Conservation (phyloP, 2,888 invertebrate genomes). For the Limenitis camilla region DNA sequence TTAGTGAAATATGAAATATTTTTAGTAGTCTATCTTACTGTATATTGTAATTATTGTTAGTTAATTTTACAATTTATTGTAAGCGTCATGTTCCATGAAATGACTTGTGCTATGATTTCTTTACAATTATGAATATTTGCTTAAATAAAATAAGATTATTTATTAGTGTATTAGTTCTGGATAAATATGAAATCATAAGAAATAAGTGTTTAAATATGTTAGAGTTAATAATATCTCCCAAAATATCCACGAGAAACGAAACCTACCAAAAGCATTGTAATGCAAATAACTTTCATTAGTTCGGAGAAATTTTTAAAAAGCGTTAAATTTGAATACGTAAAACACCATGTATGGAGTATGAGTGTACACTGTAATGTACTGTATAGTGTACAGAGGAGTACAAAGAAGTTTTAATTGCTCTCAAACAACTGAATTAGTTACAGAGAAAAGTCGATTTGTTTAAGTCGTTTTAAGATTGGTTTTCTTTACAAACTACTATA, state of each 20-base stretch:
- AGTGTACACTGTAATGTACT: no score
- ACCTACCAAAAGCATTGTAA: conserved; percentile 17
- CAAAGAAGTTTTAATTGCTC: conserved; percentile 53
- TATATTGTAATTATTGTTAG: conserved; percentile 3
- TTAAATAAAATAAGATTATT: no score
- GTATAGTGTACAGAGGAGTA: conserved; percentile 33
- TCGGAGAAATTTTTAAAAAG: conserved; percentile 50
- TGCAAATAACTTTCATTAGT: conserved; percentile 33
- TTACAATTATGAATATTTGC: no score
- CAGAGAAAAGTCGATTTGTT: conserved; percentile 57
- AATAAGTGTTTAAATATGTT: neutral
- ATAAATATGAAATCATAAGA: neutral
- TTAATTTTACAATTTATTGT: no score
- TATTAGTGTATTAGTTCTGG: no score
- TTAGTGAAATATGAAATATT: conserved; percentile 8
- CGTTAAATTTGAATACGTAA: conserved; percentile 44
- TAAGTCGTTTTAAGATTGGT: conserved; percentile 25
- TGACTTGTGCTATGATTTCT: no score
- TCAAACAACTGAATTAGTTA: conserved; percentile 57
- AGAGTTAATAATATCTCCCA: no score
- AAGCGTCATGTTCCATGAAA: no score
- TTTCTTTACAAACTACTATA: no score
- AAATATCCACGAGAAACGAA: neutral
- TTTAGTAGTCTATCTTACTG: neutral
- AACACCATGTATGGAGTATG: conserved; percentile 34